These are phyloP conservation scores for Cephus spinipes DNA, from an alignment of 2,888 invertebrate genomes.

Conservation along the genomic window DNA sequence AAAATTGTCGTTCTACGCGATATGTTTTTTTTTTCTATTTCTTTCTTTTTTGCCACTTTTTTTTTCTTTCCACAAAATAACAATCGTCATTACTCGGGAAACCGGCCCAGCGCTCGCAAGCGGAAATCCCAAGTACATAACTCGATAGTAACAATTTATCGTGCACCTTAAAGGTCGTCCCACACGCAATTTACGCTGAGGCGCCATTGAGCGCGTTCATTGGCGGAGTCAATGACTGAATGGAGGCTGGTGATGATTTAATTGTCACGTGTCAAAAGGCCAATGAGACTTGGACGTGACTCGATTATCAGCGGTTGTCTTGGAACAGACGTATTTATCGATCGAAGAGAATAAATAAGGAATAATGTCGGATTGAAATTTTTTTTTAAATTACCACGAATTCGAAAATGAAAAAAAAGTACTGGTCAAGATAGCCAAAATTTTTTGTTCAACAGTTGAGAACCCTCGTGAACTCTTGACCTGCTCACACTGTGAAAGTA, in stretches of 20 bases:
- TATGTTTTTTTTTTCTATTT: neutral
- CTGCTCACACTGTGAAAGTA: slow-evolving; percentile 42
- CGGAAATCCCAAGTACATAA: neutral
- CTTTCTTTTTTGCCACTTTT: neutral
- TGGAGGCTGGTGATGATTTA: slow-evolving; percentile 53
- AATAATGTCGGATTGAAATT: neutral
- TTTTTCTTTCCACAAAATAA: neutral
- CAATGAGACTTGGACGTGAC: slow-evolving; percentile 34
- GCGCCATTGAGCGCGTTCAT: slow-evolving; percentile 30
- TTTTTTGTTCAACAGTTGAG: slow-evolving; percentile 26
- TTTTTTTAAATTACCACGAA: neutral
- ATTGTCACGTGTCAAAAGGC: slow-evolving; percentile 49
- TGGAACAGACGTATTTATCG: neutral
- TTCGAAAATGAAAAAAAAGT: neutral
- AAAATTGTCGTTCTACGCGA: neutral
- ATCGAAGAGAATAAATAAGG: neutral
- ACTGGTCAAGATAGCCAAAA: too few relatives aligned
- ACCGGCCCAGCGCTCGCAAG: neutral
- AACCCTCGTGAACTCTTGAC: slow-evolving; percentile 45
- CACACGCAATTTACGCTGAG: slow-evolving; percentile 48
- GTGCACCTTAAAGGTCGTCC: slow-evolving; percentile 30
- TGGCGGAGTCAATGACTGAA: slow-evolving; percentile 48
- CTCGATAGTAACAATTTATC: neutral
- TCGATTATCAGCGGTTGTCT: slow-evolving; percentile 16
- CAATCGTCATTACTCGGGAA: neutral